phyloP scores from a whole-genome alignment of 2,888 invertebrate genomes.

The Drosophila kanekoi region DNA sequence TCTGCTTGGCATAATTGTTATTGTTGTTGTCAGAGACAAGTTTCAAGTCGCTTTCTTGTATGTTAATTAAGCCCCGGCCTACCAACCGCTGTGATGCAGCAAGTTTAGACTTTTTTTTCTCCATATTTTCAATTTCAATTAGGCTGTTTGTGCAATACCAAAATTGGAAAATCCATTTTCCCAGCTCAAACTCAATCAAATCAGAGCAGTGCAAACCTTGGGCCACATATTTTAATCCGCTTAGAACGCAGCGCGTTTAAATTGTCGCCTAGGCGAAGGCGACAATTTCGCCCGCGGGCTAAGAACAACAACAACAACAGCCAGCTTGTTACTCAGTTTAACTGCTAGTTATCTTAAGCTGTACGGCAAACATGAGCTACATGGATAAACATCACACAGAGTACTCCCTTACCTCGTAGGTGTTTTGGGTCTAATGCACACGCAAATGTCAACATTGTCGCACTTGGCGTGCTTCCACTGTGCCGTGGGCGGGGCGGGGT shows the following conservation, averaged over 20 bases:
- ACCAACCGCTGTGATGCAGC: slow-evolving; percentile 56
- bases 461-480: slow-evolving; percentile 64
- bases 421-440: slow-evolving; percentile 24
- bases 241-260: slow-evolving; percentile 49
- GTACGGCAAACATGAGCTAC: slow-evolving; percentile 56
- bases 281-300: slow-evolving; percentile 56
- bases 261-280: slow-evolving; percentile 56
- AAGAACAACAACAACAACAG: slow-evolving; percentile 1
- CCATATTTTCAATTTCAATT: slow-evolving; percentile 29
- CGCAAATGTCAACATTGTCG: slow-evolving; percentile 77
- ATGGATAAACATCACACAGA: slow-evolving; percentile 7
- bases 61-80: slow-evolving; percentile 66
- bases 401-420: background rate
- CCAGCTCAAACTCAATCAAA: slow-evolving; percentile 12
- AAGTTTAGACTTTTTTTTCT: slow-evolving; percentile 35
- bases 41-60: slow-evolving; percentile 75
- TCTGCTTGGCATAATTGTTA: slow-evolving; percentile 42
- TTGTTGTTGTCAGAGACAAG: slow-evolving; percentile 72
- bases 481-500: slow-evolving; percentile 12
- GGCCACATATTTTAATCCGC: slow-evolving; percentile 58
- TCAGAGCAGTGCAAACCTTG: slow-evolving; percentile 6
- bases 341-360: slow-evolving; percentile 69
- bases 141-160: slow-evolving; percentile 24
- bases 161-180: slow-evolving; percentile 3
- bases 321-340: slow-evolving; percentile 27